These are phyloP conservation scores for Mixornis gularis DNA, from an alignment of 2,113 vertebrate species.

Conservation along the genomic window DNA sequence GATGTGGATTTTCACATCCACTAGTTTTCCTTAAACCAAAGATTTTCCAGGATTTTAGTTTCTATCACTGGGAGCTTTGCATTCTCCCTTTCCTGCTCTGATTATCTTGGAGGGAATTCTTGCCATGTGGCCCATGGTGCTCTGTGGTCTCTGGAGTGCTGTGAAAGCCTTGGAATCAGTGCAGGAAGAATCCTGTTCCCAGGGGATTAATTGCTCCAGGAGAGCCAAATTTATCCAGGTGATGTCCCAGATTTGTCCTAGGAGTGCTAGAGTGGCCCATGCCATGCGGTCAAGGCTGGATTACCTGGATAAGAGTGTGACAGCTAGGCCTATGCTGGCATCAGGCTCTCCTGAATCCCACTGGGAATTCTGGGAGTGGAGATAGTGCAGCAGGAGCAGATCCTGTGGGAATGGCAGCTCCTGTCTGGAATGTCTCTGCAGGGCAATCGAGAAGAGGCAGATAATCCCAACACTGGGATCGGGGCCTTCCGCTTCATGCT, in stretches of 20 bases:
- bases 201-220: background rate
- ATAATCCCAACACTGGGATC: conserved; percentile 93
- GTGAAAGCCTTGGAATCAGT: background rate
- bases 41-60: background rate
- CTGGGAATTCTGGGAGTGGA: background rate
- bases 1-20: background rate
- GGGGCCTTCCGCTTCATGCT: conserved; percentile 98
- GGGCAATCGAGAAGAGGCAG: conserved; percentile 93
- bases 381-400: fast-evolving
- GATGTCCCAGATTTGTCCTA: background rate
- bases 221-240: background rate
- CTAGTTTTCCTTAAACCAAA: background rate
- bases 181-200: background rate
- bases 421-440: background rate
- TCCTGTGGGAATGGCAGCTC: background rate
- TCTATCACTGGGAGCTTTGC: background rate
- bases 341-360: background rate
- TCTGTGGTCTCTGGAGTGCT: background rate
- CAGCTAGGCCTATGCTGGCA: background rate
- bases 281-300: fast-evolving
- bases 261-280: background rate
- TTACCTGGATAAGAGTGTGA: background rate
- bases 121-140: fast-evolving
- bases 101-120: background rate
- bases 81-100: background rate